Evolutionary conservation across 2,888 invertebrate species (phyloP).

Genomic region (Patella caerulea): DNA sequence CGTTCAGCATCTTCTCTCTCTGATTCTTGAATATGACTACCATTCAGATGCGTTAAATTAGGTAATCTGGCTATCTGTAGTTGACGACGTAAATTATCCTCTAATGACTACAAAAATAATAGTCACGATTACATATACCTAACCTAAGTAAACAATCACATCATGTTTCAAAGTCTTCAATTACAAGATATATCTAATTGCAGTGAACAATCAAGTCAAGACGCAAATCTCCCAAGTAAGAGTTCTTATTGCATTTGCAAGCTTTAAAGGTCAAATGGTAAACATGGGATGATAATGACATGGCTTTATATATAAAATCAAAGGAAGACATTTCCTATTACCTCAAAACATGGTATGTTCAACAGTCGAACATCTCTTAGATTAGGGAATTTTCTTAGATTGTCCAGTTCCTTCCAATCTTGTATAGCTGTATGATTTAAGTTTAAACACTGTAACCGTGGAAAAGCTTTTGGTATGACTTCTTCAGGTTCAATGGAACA

Average conservation of each 20-base stretch:
- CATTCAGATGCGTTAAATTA: conserved; percentile 87
- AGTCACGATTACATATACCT: neutral
- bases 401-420: conserved; percentile 92
- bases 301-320: no score
- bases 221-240: no score
- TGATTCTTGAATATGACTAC: conserved; percentile 87
- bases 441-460: conserved; percentile 76
- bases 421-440: conserved; percentile 86
- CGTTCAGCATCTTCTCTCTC: conserved; percentile 94
- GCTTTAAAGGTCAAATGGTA: no score
- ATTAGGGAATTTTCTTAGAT: conserved; percentile 85
- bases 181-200: neutral
- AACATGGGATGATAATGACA: no score
- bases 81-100: conserved; percentile 88
- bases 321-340: conserved; percentile 22
- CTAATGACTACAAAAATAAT: conserved; percentile 39
- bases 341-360: conserved; percentile 78
- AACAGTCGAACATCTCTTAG: conserved; percentile 88
- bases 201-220: no score
- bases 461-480: conserved; percentile 71
- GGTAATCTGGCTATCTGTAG: conserved; percentile 90
- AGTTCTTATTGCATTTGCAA: no score
- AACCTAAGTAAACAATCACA: neutral
- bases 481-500: conserved; percentile 27
- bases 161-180: neutral